phyloP scores from a whole-genome alignment of 1,140 invertebrate genomes.

The Diuraphis noxia region DNA sequence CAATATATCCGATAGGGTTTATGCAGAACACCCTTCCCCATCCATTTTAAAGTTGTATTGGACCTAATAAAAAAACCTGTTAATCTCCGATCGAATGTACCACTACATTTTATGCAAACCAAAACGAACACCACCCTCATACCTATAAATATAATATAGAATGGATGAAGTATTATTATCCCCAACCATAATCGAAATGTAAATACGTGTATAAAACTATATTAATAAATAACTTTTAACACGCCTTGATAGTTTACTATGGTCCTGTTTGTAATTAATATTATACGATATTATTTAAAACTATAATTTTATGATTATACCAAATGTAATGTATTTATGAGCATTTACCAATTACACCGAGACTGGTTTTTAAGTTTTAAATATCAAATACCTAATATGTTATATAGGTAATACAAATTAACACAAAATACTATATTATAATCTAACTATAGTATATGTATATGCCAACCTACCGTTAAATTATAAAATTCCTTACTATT shows the following conservation, averaged over 20 bases:
- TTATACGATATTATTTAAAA: background rate
- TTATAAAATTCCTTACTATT: background rate
- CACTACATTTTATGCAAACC: slow-evolving; percentile 5
- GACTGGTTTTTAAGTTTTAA: background rate
- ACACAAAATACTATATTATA: background rate
- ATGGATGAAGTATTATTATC: background rate
- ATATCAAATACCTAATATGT: background rate
- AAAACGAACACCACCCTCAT: background rate
- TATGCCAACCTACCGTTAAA: background rate
- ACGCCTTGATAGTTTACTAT: background rate
- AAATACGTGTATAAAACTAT: background rate
- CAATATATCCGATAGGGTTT: slow-evolving; percentile 50
- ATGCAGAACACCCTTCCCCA: background rate
- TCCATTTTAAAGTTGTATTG: slow-evolving; percentile 32
- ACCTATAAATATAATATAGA: slow-evolving; percentile 28
- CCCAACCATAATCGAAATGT: background rate
- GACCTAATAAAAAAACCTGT: slow-evolving; percentile 48
- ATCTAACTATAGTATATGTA: background rate
- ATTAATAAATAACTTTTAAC: slow-evolving; percentile 20
- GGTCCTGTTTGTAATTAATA: background rate
- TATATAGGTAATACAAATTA: background rate
- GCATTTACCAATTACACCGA: background rate
- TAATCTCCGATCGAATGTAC: slow-evolving; percentile 31
- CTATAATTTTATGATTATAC: background rate
- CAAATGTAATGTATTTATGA: background rate